Base-by-base conservation (phyloP, 2,888 invertebrate genomes). In the Cephus runcator region DNA sequence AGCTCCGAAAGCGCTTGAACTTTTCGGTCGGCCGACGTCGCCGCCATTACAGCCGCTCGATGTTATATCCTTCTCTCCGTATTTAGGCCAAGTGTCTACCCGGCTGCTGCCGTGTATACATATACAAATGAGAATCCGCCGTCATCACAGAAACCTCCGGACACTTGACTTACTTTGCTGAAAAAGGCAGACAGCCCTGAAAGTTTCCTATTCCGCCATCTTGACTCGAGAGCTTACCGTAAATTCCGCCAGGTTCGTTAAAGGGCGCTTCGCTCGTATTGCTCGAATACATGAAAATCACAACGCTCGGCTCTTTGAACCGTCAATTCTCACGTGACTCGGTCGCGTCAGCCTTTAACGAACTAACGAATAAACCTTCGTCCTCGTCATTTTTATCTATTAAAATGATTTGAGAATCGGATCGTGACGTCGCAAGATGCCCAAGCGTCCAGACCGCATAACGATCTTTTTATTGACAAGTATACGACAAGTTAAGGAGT, bases 51-150 rank as follows among this genome's bases (percentile, higher is more conserved):
- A 75, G 81, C 79, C 76, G 77, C 79, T 73, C 76, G 73, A 79
- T 81, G 78, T 80, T 80, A 82, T 83, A 82, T 83, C 77, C 80
- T 80, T 80, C 79, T 80, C 79, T 79, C 75, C 80, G 86, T 85
- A 88, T 88, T 87, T 85, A 83, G 88, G 87, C 83, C 88, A 88
- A 88, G 88, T 88, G 88, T 83, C 82, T 81, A 81, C 83, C 83
- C 84, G 86, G 86, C 86, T 87, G 85, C 23, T 23, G 56, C 56
- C 56, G 23, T 1, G 56, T 56, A 56, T 23, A 15, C 23, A 6
- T 85, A 85, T 85, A 85, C 86, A 87, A 87, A 87, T 87, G 86
- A 87, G 87, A 81, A 81, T 84, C 83, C 82, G 71, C 12, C 71
- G 34, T 71, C 71, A 34, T 33, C 71, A 71, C 71, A 12, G 71